Percentiles rank a stretch among this genome's conserved stretches.
Conservation (phyloP, 2,113 vertebrate genomes). For the Agapornis roseicollis region DNA sequence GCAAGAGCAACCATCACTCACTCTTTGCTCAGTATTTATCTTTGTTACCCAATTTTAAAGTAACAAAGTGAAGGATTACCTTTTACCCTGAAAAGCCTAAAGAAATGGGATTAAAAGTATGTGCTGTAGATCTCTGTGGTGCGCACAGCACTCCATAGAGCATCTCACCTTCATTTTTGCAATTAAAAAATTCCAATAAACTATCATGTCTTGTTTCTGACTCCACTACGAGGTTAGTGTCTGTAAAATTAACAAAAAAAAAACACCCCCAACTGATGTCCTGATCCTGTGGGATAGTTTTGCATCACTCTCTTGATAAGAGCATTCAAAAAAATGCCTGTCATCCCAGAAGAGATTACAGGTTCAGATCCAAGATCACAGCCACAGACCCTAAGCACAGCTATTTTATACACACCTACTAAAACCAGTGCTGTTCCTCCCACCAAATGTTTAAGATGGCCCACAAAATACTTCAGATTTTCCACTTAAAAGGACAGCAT, state of each 20-base stretch:
- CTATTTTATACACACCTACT: background rate
- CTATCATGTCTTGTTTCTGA: background rate
- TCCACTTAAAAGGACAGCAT: background rate
- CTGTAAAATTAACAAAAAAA: background rate
- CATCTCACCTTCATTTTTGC: background rate
- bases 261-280: background rate
- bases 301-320: background rate
- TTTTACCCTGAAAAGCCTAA: background rate
- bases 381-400: background rate
- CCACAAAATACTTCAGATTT: background rate
- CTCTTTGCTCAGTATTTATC: background rate
- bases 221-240: background rate
- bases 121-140: background rate
- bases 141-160: background rate
- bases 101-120: background rate
- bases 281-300: background rate
- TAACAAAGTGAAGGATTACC: background rate
- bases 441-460: background rate
- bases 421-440: background rate
- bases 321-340: background rate
- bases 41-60: background rate
- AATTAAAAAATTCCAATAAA: background rate
- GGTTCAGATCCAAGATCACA: background rate
- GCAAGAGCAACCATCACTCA: background rate
- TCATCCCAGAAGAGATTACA: background rate